Conservation (phyloP, 2,888 invertebrate genomes). For the Ochropacha duplaris region DNA sequence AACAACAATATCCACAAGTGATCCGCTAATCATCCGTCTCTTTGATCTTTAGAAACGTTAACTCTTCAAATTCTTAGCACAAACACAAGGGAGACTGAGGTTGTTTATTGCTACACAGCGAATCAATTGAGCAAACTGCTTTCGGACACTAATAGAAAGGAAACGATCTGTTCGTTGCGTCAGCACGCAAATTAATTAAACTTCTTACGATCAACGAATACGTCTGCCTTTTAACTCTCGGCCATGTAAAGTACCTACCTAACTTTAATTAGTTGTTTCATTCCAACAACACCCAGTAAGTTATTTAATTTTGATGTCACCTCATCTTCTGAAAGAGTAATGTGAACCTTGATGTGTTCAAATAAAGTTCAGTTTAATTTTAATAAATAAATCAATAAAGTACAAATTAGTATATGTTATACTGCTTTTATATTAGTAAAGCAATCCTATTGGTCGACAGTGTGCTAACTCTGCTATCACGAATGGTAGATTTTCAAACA, state of each 20-base stretch:
- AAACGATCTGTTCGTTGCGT: constrained; percentile 67
- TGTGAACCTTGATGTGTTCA: constrained; percentile 51
- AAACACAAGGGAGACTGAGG: constrained; percentile 60
- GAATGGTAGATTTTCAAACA: constrained; percentile 76
- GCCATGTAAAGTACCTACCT: constrained; percentile 58
- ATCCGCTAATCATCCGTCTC: constrained; percentile 70
- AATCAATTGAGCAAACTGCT: constrained; percentile 74
- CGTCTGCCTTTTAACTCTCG: constrained; percentile 65
- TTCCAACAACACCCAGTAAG: constrained; percentile 74
- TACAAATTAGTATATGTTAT: no score
- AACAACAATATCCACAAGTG: constrained; percentile 68
- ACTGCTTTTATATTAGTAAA: constrained; percentile 65
- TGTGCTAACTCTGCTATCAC: constrained; percentile 75
- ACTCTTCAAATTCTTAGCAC: constrained; percentile 71
- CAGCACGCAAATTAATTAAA: constrained; percentile 75
- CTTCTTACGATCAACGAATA: constrained; percentile 62
- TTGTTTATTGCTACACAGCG: constrained; percentile 64
- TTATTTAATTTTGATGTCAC: constrained; percentile 65
- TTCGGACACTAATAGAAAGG: constrained; percentile 68
- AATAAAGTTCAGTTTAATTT: constrained; percentile 39
- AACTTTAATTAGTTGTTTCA: constrained; percentile 78
- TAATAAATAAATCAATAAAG: no score
- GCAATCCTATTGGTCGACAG: constrained; percentile 59
- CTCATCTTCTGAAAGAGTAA: constrained; percentile 32
- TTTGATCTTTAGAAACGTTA: constrained; percentile 68